phyloP scores from a whole-genome alignment of 2,888 invertebrate genomes.

The Marronus borbonicus region DNA sequence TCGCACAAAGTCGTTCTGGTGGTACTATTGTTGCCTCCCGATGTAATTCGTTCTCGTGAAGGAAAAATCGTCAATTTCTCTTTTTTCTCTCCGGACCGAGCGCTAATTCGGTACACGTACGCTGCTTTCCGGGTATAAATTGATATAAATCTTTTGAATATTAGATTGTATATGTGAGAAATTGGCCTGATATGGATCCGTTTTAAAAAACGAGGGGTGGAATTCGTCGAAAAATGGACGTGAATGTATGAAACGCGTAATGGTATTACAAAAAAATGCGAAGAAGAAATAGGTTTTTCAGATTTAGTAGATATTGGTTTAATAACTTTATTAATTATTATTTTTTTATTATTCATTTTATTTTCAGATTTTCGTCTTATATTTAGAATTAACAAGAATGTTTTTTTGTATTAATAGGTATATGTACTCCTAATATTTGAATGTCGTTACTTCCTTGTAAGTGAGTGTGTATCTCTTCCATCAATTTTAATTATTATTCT shows the following conservation, averaged over 20 bases:
- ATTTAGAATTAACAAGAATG: too few species aligned
- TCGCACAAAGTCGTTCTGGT: slow-evolving; percentile 10
- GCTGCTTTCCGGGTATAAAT: slow-evolving; percentile 28
- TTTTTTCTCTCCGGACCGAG: background rate
- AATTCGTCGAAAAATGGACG: background rate
- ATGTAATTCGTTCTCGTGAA: slow-evolving; percentile 27
- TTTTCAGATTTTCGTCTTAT: too few species aligned
- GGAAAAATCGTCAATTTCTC: slow-evolving; percentile 33
- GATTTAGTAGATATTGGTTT: too few species aligned
- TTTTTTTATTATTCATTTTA: too few species aligned
- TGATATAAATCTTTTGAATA: slow-evolving; percentile 39
- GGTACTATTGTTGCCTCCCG: background rate
- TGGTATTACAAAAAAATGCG: background rate
- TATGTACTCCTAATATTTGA: too few species aligned
- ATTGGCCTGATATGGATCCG: slow-evolving; percentile 21
- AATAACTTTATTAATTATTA: too few species aligned
- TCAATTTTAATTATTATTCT: too few species aligned
- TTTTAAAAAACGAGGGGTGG: background rate
- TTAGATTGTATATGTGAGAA: slow-evolving; percentile 30
- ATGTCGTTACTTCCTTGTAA: too few species aligned
- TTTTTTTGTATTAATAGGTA: too few species aligned
- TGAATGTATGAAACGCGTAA: background rate
- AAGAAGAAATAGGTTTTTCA: too few species aligned
- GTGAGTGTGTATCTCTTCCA: too few species aligned
- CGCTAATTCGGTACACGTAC: slow-evolving; percentile 39